Base-by-base conservation (phyloP, 2,113 vertebrate species). In the Thryonomys swinderianus region DNA sequence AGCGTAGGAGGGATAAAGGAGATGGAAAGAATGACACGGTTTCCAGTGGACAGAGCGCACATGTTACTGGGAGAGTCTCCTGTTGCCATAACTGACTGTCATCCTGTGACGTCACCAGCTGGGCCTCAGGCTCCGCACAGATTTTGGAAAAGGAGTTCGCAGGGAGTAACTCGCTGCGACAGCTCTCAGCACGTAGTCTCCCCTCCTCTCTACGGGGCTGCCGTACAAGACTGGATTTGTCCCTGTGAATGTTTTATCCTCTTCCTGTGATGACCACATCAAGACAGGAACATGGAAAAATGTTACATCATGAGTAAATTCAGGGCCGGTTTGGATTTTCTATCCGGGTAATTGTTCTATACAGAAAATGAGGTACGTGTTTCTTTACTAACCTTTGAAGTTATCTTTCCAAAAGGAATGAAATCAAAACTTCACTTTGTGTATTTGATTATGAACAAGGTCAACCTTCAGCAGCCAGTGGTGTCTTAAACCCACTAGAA, bases 21-120 rank as follows among this genome's bases (percentile, higher is more conserved):
- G 21, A 84, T 3, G 27, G 5, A 0, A 8, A 84, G 4, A 4
- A n/a, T 17, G 9, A 0, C 7, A 17, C 2, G 1, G n/a, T 67
- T 51, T 81, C 25, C 67, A 73, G 16, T 12, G 2, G 6, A 3
- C 14, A 1, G 2, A 5, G 32, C 5, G 11, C 10, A 2, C 13
- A 16, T 79, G 18, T 25, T 12, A 3, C 4, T 17, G 14, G 21
- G 3, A 16, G 8, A 40, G 3, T 13, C 9, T 61, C 42, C 59
- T 37, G 34, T 42, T 62, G n/a, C 30, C 76, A 42, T 4, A 69
- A 59, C 23, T 48, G 66, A 87, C 23, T 20, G 14, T 9, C 30
- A 37, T 18, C 5, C 1, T 17, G 9, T 3, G n/a, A 17, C 40
- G 12, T 45, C 10, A 45, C 9, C 25, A 17, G 5, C 7, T 12